phyloP scores from a whole-genome alignment of 1,140 invertebrate species.

The Rhysida immarginata region DNA sequence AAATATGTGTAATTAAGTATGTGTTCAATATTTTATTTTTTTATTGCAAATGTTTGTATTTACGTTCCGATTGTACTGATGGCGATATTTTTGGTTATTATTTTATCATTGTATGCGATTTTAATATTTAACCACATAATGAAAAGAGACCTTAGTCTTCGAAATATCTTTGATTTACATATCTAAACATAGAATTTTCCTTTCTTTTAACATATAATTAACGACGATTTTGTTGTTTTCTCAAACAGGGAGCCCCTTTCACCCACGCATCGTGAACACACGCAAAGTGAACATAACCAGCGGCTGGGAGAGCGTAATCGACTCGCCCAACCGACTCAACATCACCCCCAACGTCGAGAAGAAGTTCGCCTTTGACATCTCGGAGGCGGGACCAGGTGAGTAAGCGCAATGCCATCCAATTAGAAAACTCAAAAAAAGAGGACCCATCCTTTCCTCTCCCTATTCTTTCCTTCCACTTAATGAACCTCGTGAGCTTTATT shows the following conservation, averaged over 20 bases:
- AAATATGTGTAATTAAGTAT: background rate
- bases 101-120: background rate
- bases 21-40: background rate
- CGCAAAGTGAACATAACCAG: constrained; percentile 50
- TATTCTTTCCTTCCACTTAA: no score
- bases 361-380: constrained; percentile 42
- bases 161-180: background rate
- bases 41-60: background rate
- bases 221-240: background rate
- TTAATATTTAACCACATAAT: background rate
- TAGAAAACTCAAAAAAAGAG: no score
- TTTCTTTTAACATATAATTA: background rate
- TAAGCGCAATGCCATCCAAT: no score
- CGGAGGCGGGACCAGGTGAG: constrained; percentile 45
- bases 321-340: constrained; percentile 52
- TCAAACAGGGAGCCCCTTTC: constrained; percentile 47
- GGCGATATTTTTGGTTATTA: background rate
- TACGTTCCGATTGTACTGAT: background rate
- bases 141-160: background rate
- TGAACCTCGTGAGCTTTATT: no score
- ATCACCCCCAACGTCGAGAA: constrained; percentile 41
- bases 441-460: no score
- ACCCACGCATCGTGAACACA: constrained; percentile 51
- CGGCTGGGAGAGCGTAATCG: constrained; percentile 63
- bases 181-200: background rate